Base-by-base conservation (phyloP, 2,113 vertebrate species). In the Terrapene triunguis region DNA sequence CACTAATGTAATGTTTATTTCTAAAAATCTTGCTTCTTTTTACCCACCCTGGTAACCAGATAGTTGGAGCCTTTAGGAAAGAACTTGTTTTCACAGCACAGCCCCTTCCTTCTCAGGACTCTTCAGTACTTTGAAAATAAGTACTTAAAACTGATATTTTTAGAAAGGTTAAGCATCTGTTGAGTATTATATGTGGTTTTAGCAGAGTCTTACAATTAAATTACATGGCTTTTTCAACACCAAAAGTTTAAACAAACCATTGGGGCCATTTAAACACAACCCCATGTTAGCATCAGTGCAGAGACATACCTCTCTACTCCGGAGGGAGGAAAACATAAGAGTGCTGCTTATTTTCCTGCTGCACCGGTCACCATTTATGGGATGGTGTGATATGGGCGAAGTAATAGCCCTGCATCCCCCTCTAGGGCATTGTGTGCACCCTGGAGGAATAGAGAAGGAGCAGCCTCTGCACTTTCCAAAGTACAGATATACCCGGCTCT, bases 11-110 rank as follows among this genome's bases (percentile, higher is more conserved):
- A 62, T 29, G 57, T 32, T 32, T 11, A 62, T 29, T 62, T 62
- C 57, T 62, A 62, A 62, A 62, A 62, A 12, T 62, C 27, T 12
- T 59, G 57, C 11, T 29, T 50, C 3, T 62, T 96, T 90, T 82
- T 87, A 4, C 44, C 57, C 44, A 8, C 82, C 35, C 50, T 32
- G 57, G 57, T 29, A 62, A 62, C 12, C 27, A 62, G 13, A 59
- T 93, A 93, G 38, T 55, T 87, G 47, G 42, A 82, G 47, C 38
- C 55, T 93, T 94, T 76, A 84, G 84, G 55, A 81, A 89, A 53
- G 85, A 80, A 86, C 74, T 69, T 92, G 51, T 90, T 6, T 35
- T 95, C 80, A 32, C 69, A 94, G 48, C 53, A 50, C 42, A 91
- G 22, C 48, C 51, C 27, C 42, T 86, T 96, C 87, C 51, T 84